phyloP scores from a whole-genome alignment of 2,113 vertebrate species.

The Epinephelus moara region DNA sequence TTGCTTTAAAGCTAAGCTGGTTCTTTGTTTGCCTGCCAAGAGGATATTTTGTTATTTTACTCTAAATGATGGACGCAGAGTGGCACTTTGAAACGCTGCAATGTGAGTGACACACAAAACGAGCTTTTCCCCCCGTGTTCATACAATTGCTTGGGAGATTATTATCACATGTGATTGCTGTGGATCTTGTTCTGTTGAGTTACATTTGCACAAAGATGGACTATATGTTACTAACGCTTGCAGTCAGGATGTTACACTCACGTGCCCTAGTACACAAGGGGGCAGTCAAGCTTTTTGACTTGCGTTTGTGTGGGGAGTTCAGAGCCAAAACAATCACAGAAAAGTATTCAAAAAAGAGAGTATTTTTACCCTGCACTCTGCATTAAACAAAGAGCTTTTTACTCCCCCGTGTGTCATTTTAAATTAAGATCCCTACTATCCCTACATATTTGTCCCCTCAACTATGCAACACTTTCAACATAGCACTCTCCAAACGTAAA shows the following conservation, averaged over 20 bases:
- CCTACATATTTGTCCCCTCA: constrained; percentile 53
- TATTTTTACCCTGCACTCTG: constrained; percentile 56
- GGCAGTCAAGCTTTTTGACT: constrained; percentile 11
- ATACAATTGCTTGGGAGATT: constrained; percentile 53
- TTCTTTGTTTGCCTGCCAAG: constrained; percentile 60
- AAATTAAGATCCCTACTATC: constrained; percentile 31
- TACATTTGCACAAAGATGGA: constrained; percentile 75
- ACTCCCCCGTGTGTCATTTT: constrained; percentile 47
- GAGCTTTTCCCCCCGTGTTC: constrained; percentile 29
- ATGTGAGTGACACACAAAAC: constrained; percentile 30
- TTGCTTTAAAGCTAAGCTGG: constrained; percentile 62
- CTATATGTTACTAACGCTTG: constrained; percentile 47
- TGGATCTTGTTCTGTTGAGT: constrained; percentile 69
- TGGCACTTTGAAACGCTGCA: constrained; percentile 52
- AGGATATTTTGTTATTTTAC: constrained; percentile 67
- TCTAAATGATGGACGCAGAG: constrained; percentile 48
- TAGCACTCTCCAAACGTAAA: constrained; percentile 60
- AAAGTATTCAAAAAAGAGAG: constrained; percentile 49
- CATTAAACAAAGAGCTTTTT: constrained; percentile 55
- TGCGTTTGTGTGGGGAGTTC: not conserved
- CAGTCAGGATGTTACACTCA: constrained; percentile 41
- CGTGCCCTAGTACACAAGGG: constrained; percentile 9
- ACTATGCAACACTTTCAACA: constrained; percentile 82
- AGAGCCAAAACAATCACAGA: constrained; percentile 64
- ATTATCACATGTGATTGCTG: constrained; percentile 69